Conservation (phyloP, 2,888 invertebrate species). For the Eurois occulta region DNA sequence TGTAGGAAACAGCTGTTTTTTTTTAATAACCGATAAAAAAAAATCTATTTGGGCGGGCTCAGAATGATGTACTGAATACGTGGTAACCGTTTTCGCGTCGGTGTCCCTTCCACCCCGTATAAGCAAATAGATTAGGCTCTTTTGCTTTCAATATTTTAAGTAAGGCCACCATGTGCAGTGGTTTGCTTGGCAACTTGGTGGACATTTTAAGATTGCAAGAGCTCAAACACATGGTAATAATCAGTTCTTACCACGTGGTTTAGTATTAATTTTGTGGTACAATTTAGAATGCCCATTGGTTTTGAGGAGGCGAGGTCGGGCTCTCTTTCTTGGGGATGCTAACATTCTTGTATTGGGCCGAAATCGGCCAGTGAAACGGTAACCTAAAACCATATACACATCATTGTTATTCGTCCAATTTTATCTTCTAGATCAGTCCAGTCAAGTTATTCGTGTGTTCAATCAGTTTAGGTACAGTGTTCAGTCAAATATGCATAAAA, state of each 20-base stretch:
- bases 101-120: too few relatives aligned
- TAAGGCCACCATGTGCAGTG: not conserved
- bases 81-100: too few relatives aligned
- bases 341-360: slow-evolving; percentile 21
- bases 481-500: not conserved
- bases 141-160: not conserved
- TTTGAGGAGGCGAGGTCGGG: not conserved
- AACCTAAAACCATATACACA: slow-evolving; percentile 54
- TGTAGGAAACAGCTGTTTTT: too few relatives aligned
- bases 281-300: slow-evolving; percentile 18
- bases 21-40: too few relatives aligned
- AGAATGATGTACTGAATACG: too few relatives aligned
- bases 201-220: not conserved
- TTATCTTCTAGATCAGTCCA: slow-evolving; percentile 9
- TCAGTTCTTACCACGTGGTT: slow-evolving; percentile 49
- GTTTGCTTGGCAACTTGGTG: not conserved
- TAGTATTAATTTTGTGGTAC: slow-evolving; percentile 24
- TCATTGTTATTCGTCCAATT: slow-evolving; percentile 17
- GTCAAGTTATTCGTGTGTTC: not conserved
- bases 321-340: not conserved
- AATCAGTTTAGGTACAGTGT: not conserved
- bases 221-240: slow-evolving; percentile 29
- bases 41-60: too few relatives aligned
- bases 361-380: slow-evolving; percentile 14
- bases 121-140: not conserved